Percentiles rank a stretch among this genome's conserved stretches.
Conservation (phyloP, 2,113 vertebrate genomes). For the Zosterops lateralis region DNA sequence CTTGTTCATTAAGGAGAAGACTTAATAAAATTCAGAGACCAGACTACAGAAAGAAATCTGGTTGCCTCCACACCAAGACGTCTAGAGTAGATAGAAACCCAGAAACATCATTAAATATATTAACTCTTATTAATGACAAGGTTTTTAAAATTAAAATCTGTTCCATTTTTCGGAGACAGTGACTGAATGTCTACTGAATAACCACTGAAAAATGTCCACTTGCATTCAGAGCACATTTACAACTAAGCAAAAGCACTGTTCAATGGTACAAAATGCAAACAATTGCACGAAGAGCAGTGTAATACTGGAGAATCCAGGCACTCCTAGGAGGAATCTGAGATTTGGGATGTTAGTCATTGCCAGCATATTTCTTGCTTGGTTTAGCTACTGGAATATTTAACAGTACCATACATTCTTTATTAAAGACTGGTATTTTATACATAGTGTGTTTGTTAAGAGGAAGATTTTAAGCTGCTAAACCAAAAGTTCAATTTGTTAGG, state of each 20-base stretch:
- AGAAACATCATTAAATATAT: neutral
- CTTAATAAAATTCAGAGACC: neutral
- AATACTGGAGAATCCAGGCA: neutral
- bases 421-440: neutral
- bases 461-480: neutral
- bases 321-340: neutral
- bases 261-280: neutral
- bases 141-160: neutral
- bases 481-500: neutral
- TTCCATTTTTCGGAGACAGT: neutral
- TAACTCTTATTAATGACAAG: neutral
- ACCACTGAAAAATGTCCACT: neutral
- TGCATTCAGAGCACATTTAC: neutral
- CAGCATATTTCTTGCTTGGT: neutral
- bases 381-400: neutral
- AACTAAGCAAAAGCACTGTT: neutral
- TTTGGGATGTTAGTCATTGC: neutral
- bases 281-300: neutral
- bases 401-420: neutral
- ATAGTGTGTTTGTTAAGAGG: neutral
- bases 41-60: neutral
- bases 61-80: neutral
- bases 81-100: neutral
- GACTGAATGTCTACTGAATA: neutral
- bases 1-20: neutral